Evolutionary conservation across 2,888 invertebrate genomes (phyloP).

Genomic region (Clepsis dumicolana): DNA sequence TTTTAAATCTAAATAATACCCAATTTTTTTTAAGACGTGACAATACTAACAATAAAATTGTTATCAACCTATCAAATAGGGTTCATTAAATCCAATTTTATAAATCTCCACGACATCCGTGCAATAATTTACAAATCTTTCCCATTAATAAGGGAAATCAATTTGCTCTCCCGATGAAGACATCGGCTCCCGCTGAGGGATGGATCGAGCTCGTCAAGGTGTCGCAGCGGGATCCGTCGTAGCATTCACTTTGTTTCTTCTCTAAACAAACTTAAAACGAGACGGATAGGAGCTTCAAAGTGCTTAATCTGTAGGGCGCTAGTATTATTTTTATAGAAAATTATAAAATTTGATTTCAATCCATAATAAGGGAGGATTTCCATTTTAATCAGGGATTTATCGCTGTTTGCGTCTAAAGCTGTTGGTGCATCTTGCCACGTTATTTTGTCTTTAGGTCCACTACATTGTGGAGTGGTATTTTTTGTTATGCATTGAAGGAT

Average conservation of each 20-base stretch:
- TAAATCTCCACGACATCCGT: not conserved
- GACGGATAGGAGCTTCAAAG: slow-evolving; percentile 52
- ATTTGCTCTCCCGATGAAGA: slow-evolving; percentile 65
- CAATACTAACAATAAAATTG: too few relatives aligned
- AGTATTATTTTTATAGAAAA: not conserved
- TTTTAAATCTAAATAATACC: too few relatives aligned
- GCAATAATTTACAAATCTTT: slow-evolving; percentile 36
- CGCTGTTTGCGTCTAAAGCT: too few relatives aligned
- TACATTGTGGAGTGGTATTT: too few relatives aligned
- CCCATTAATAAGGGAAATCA: slow-evolving; percentile 43
- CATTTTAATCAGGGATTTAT: not conserved
- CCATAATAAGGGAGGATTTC: not conserved
- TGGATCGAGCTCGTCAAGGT: slow-evolving; percentile 64
- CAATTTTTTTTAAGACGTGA: too few relatives aligned
- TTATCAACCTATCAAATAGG: too few relatives aligned
- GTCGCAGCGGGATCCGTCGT: slow-evolving; percentile 65
- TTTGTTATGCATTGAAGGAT: too few relatives aligned
- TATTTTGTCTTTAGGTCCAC: too few relatives aligned
- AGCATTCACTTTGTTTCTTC: slow-evolving; percentile 61
- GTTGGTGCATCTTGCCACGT: too few relatives aligned
- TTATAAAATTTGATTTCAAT: not conserved
- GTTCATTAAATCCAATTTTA: not conserved
- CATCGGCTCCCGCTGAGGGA: slow-evolving; percentile 72
- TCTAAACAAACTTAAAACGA: slow-evolving; percentile 62
- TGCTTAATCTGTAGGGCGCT: not conserved